These are phyloP conservation scores for Escarpia spicata DNA, from an alignment of 2,888 invertebrate species.

Conservation along the genomic window DNA sequence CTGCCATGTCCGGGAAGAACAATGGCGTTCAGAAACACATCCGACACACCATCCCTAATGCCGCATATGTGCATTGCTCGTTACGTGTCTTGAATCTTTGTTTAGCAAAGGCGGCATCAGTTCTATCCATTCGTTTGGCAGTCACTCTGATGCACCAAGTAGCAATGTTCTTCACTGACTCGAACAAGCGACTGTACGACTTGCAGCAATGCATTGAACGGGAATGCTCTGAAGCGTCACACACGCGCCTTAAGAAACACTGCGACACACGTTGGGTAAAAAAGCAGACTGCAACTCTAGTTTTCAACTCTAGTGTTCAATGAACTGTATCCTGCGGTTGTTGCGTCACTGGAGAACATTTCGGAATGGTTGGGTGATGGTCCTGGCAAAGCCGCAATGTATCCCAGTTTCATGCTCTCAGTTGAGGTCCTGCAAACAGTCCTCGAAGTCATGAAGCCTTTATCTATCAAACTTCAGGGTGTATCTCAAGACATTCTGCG, in stretches of 20 bases:
- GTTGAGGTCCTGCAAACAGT: background rate
- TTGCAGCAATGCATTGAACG: background rate
- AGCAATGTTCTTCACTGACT: background rate
- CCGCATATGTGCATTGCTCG: no score
- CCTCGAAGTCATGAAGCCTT: background rate
- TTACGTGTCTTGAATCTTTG: no score
- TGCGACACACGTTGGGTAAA: background rate
- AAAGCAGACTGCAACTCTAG: background rate
- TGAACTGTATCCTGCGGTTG: background rate
- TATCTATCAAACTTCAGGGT: background rate
- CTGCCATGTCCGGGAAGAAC: no score
- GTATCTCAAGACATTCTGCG: background rate
- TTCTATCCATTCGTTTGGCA: no score
- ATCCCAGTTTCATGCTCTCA: background rate
- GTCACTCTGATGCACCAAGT: background rate
- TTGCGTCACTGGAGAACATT: background rate
- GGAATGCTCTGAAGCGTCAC: background rate
- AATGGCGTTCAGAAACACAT: no score
- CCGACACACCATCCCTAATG: no score
- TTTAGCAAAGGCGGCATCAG: no score
- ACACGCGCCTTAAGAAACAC: background rate
- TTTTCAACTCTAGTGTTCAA: background rate
- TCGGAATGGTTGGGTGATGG: background rate
- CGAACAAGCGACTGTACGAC: background rate
- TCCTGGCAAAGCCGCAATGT: background rate